Evolutionary conservation across 1,140 invertebrate species (phyloP), one percentile per base, ranked within the genome.

Genomic region (Acromyrmex echinatior): DNA sequence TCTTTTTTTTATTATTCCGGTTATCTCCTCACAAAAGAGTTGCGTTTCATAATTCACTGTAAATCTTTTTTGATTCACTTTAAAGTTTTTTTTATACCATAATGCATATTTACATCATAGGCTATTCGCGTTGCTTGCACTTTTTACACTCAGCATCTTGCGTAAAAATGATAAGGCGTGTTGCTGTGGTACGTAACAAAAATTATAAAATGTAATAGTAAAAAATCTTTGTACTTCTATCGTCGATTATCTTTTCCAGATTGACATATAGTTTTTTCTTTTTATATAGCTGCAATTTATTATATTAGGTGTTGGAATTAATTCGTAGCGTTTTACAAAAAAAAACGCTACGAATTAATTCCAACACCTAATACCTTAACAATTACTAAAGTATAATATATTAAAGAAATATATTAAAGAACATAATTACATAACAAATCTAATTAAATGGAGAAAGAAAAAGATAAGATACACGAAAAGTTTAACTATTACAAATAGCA

Each of bases 171-270:
- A 18, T 25, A 18, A 2, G 0, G 0, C 80, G 39, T 6, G 25
- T 82, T 2, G 80, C 80, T 45, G 68, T 82, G 53, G 80, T 82
- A 62, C 6, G 68, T 31, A 49, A 74, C 2, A 45, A 12, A 14
- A 12, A 28, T 70, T 9, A 2, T 1, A 12, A 14, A 14, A 45
- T 28, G 16, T 39, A n/a, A 35, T 0, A 62, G 2, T 25, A 78
- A 10, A 63, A 2, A 35, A 25, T 31, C 10, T 12, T 63, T 53
- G 10, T 9, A 21, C 53, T 21, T 39, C 14, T 39, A 12, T 2
- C 3, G 10, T 35, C 4, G 3, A 81, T 56, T 45, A 49, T 25
- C 5, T n/a, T 58, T 60, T 60, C 14, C 0, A 39, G 25, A 31
- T n/a, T 73, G 21, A 63, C 35, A 25, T 45, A 9, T 45, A 60